phyloP scores from a whole-genome alignment of 1,140 invertebrate genomes.

The Ctenoplectra terminalis region DNA sequence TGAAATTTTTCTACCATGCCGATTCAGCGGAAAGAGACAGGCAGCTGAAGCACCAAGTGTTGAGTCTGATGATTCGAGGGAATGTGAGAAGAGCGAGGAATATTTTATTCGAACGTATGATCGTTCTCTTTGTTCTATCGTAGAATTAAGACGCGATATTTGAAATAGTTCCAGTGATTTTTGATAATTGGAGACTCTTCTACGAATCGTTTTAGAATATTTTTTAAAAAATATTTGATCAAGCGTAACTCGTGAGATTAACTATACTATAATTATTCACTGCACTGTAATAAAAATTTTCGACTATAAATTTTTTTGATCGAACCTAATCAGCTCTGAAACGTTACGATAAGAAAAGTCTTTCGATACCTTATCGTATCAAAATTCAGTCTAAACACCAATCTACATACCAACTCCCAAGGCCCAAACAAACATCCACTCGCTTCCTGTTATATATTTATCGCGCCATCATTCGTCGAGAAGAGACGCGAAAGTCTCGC shows the following conservation, averaged over 20 bases:
- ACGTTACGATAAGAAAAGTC: too few species aligned
- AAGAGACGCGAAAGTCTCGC: too few species aligned
- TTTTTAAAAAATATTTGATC: too few species aligned
- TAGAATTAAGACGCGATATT: background rate
- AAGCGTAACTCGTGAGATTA: too few species aligned
- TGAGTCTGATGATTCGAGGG: constrained; percentile 4
- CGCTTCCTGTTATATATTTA: background rate
- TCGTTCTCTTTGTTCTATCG: background rate
- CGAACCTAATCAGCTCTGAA: too few species aligned
- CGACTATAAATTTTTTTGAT: too few species aligned
- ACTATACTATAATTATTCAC: too few species aligned
- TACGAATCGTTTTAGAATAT: too few species aligned
- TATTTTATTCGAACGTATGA: background rate
- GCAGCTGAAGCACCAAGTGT: constrained; percentile 5
- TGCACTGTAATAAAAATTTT: too few species aligned
- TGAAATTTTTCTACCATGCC: background rate
- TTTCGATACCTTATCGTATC: too few species aligned
- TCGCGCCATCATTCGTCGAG: background rate
- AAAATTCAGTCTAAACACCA: background rate
- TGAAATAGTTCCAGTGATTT: background rate
- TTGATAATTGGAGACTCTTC: too few species aligned
- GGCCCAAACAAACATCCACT: background rate
- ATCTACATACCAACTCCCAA: background rate
- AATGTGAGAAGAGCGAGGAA: constrained; percentile 11
- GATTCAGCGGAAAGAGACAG: background rate